Percentiles rank a stretch among this genome's conserved stretches.
Evolutionary conservation across 2,888 invertebrate species (phyloP).

Genomic region (Mantis religiosa): DNA sequence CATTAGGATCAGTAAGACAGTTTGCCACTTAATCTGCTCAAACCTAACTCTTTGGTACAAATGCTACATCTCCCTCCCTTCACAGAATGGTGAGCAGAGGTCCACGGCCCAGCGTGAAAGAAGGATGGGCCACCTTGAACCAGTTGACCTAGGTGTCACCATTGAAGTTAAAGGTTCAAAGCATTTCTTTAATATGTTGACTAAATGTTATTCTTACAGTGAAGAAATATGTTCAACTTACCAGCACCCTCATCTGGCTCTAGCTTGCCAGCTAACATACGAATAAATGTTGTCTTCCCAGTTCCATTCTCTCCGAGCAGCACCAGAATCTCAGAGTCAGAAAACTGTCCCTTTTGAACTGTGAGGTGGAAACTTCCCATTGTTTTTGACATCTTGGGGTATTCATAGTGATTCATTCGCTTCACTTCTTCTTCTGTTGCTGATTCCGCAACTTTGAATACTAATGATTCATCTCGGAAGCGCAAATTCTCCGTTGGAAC

Average conservation of each 20-base stretch:
- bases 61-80: too few relatives aligned
- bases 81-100: too few relatives aligned
- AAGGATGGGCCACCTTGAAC: too few relatives aligned
- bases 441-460: conserved; percentile 97
- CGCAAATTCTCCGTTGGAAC: conserved; percentile 98
- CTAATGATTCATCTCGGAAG: conserved; percentile 93
- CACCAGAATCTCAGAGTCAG: conserved; percentile 98
- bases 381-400: conserved; percentile 86
- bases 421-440: conserved; percentile 97
- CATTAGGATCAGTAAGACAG: too few relatives aligned
- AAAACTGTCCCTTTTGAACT: conserved; percentile 90
- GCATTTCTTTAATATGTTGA: too few relatives aligned
- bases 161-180: too few relatives aligned
- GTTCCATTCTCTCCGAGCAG: conserved; percentile 96
- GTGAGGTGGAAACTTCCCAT: conserved; percentile 74
- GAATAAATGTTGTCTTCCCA: conserved; percentile 98
- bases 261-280: conserved; percentile 95
- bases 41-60: too few relatives aligned
- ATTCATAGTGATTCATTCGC: conserved; percentile 93
- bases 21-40: too few relatives aligned
- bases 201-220: too few relatives aligned
- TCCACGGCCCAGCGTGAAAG: too few relatives aligned
- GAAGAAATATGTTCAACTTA: too few relatives aligned
- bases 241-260: conserved; percentile 78
- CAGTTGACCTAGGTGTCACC: too few relatives aligned